Evolutionary conservation across 2,888 invertebrate species (phyloP).

Genomic region (Drosophila conformis): DNA sequence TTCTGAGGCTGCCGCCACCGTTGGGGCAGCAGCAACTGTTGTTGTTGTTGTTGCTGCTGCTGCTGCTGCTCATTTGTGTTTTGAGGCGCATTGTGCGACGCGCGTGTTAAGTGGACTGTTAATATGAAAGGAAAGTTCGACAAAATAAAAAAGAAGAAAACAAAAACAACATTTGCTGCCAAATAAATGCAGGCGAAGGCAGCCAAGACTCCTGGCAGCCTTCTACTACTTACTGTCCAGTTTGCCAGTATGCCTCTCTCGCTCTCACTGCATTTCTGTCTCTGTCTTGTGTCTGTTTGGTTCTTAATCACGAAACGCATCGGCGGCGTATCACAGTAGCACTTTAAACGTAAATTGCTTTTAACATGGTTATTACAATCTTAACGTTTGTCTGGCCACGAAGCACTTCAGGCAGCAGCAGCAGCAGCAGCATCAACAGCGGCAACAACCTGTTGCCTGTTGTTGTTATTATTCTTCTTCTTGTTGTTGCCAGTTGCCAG

Average conservation of each 20-base stretch:
- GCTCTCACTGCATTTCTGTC: conserved; percentile 13
- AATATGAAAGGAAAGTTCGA: conserved; percentile 81
- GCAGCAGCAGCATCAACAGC: conserved; percentile 19
- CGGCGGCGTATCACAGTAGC: conserved; percentile 84
- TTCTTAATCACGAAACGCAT: conserved; percentile 82
- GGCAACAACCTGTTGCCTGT: conserved; percentile 54
- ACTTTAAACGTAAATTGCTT: conserved; percentile 84
- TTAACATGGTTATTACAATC: conserved; percentile 83
- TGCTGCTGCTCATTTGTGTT: conserved; percentile 75
- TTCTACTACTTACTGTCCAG: conserved; percentile 40
- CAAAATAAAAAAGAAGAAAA: conserved; percentile 22
- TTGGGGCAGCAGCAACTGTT: conserved; percentile 71
- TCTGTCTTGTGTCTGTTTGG: conserved; percentile 45
- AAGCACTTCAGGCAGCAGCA: conserved; percentile 72
- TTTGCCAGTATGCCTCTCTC: conserved; percentile 5
- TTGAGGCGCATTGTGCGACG: conserved; percentile 81
- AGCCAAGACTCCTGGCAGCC: conserved; percentile 31
- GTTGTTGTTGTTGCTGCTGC: conserved; percentile 8
- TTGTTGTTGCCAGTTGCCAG: background rate
- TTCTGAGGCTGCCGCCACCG: conserved; percentile 84
- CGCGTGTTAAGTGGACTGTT: conserved; percentile 83
- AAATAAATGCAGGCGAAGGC: conserved; percentile 66
- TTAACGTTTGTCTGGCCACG: conserved; percentile 79
- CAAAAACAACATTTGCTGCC: conserved; percentile 69
- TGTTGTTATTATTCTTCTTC: conserved; percentile 37